A percentile compares a stretch with the other conserved stretches of the same genome.
phyloP scores from a whole-genome alignment of 2,113 vertebrate genomes.

The Blennius ocellaris region DNA sequence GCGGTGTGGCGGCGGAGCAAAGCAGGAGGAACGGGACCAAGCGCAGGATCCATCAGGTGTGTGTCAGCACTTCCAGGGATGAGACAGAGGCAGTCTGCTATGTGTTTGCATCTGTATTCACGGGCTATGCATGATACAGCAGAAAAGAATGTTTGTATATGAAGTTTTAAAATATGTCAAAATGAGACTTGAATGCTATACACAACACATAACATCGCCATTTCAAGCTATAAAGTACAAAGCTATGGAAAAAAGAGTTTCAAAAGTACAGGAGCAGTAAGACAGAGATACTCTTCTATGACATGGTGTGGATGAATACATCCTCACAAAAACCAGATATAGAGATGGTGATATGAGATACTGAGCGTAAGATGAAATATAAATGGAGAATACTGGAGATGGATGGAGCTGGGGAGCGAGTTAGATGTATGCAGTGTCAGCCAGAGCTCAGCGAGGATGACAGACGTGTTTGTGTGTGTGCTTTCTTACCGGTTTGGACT shows the following conservation, averaged over 20 bases:
- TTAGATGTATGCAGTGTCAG: conserved; percentile 52
- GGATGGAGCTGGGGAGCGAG: conserved; percentile 39
- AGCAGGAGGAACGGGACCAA: conserved; percentile 61
- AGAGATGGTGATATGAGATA: conserved; percentile 48
- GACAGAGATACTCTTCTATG: conserved; percentile 31
- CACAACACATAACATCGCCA: background rate
- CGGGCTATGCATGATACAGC: conserved; percentile 16
- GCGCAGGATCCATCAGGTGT: conserved; percentile 76
- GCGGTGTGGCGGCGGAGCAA: conserved; percentile 54
- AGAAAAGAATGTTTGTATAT: background rate
- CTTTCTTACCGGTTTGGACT: conserved; percentile 39
- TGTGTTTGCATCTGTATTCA: conserved; percentile 18
- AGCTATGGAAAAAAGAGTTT: conserved; percentile 15
- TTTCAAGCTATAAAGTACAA: background rate
- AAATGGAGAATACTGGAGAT: conserved; percentile 53
- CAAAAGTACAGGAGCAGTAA: conserved; percentile 32
- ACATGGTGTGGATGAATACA: conserved; percentile 52
- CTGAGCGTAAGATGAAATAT: conserved; percentile 38
- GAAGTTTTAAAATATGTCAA: conserved; percentile 1
- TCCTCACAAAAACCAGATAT: conserved; percentile 43
- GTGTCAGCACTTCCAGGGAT: conserved; percentile 69
- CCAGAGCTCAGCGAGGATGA: conserved; percentile 45
- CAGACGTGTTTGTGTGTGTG: conserved; percentile 46
- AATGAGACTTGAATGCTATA: conserved; percentile 5
- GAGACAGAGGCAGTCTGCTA: conserved; percentile 40